phyloP scores from a whole-genome alignment of 1,140 invertebrate species.

The Epicauta chinensis region DNA sequence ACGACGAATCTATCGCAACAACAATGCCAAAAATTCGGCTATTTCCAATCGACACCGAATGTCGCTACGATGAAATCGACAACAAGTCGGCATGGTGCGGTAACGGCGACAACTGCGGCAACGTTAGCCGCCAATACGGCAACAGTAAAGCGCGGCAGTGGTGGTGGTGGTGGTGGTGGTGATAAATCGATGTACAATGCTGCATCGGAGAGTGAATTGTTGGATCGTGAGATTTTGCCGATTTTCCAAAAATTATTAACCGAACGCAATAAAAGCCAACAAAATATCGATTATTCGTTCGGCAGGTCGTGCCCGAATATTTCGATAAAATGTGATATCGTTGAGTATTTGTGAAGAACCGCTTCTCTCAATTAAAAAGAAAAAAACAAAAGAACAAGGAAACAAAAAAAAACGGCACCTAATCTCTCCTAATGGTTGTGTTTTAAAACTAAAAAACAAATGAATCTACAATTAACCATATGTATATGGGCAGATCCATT shows the following conservation, averaged over 20 bases:
- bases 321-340: constrained; percentile 92
- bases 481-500: too few relatives aligned
- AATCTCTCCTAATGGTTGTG: too few relatives aligned
- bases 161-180: too few relatives aligned
- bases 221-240: constrained; percentile 76
- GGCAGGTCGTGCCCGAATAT: constrained; percentile 89
- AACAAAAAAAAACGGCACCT: too few relatives aligned
- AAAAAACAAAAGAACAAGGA: too few relatives aligned
- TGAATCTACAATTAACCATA: too few relatives aligned
- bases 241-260: constrained; percentile 86
- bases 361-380: too few relatives aligned
- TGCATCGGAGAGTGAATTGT: constrained; percentile 75
- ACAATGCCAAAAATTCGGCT: constrained; percentile 46
- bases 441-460: too few relatives aligned
- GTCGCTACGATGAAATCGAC: constrained; percentile 39
- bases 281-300: constrained; percentile 60
- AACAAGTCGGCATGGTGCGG: constrained; percentile 10
- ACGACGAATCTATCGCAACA: constrained; percentile 37
- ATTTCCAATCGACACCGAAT: constrained; percentile 58
- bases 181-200: constrained; percentile 62
- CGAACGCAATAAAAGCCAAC: constrained; percentile 65
- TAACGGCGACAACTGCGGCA: too few relatives aligned
- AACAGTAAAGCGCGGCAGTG: constrained; percentile 22
- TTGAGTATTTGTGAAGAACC: constrained; percentile 73
- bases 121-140: background rate